phyloP scores from a whole-genome alignment of 2,797 vertebrate genomes.

The Labeo calbasu region DNA sequence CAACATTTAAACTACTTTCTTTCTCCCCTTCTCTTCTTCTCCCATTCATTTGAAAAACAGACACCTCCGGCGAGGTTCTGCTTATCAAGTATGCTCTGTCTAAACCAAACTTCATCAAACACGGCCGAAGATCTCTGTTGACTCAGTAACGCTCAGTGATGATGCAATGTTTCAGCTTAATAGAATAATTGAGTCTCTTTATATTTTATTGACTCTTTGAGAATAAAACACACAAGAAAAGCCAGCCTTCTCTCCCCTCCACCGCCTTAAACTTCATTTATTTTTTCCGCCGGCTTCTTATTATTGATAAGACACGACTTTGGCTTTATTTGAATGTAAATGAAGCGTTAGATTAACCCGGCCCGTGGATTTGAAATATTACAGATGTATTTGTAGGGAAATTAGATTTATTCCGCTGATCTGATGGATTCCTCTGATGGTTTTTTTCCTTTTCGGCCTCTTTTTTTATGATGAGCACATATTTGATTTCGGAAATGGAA shows the following conservation, averaged over 20 bases:
- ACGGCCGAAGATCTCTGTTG: constrained; percentile 64
- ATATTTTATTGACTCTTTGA: constrained; percentile 67
- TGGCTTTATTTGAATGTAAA: constrained; percentile 79
- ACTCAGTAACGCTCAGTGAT: constrained; percentile 68
- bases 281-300: constrained; percentile 55
- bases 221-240: constrained; percentile 34
- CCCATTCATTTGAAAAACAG: constrained; percentile 32
- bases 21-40: neutral
- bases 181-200: constrained; percentile 74
- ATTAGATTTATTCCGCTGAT: constrained; percentile 73
- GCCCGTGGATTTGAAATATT: constrained; percentile 65
- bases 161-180: constrained; percentile 68
- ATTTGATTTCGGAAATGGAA: constrained; percentile 83
- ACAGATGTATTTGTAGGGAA: constrained; percentile 66
- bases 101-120: constrained; percentile 67
- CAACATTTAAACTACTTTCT: neutral
- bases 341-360: constrained; percentile 75
- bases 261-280: constrained; percentile 49
- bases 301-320: constrained; percentile 72
- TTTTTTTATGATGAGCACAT: constrained; percentile 67
- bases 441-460: constrained; percentile 10
- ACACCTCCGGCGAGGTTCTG: constrained; percentile 62
- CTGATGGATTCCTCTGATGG: constrained; percentile 57
- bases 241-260: neutral
- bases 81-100: constrained; percentile 71